Evolutionary conservation across 2,797 vertebrate genomes (phyloP), one percentile per base, ranked within the genome.

Genomic region (Graptemys geographica): DNA sequence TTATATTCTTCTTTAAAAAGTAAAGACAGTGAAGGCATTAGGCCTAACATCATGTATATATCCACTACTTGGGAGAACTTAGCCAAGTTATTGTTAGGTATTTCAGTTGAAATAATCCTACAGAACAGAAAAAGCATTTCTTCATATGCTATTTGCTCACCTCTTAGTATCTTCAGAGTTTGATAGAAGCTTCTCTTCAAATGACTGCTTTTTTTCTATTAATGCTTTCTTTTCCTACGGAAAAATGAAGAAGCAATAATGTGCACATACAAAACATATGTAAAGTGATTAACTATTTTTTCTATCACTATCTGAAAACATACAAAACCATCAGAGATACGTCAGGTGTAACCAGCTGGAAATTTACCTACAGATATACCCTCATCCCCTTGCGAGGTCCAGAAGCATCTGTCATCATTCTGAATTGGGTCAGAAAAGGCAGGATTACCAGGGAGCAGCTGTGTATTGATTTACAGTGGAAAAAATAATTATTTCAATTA

Each of bases 161-260:
- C 98, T 95, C 90, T 96, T 96, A 21, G 81, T 33, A 52, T 59
- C 74, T 27, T 95, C 83, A 1, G 93, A 74, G 5, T 90, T 84
- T 41, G 96, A 80, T 93, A 97, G 95, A 47, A 98, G 96, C 79
- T 96, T 96, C 89, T 94, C 93, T 88, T 98, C 98, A 85, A 97
- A 89, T 15, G 96, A 89, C 16, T 44, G 52, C 79, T 98, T 98
- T 93, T 96, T 98, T 90, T 97, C 96, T n/a, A 96, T 84, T 85
- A 98, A 92, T 3, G 56, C 90, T 93, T 94, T 97, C 95, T 98
- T 98, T 86, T 98, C 98, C 98, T 98, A 90, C 25, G 90, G 87
- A 83, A 91, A 72, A 93, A 93, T 41, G 93, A 94, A 37, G n/a
- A 47, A 28, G 8, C 37, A 2, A 1, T 1, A 44, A 25, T 49